A percentile compares a stretch with the other conserved stretches of the same genome.
Evolutionary conservation across 2,113 vertebrate species (phyloP).

Genomic region (Gadus chalcogrammus): DNA sequence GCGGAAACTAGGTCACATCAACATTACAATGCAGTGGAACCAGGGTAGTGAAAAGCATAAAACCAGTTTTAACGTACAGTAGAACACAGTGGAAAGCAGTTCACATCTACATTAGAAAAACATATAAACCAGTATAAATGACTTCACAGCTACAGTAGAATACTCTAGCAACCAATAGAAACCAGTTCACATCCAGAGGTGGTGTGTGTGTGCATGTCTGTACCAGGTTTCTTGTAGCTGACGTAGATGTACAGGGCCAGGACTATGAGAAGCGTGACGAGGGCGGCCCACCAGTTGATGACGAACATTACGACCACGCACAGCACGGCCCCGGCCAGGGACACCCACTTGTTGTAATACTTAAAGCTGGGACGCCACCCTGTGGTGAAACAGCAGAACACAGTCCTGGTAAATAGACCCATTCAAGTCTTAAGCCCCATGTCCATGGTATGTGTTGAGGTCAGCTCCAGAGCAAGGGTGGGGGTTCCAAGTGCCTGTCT

Average conservation of each 20-base stretch:
- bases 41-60: no score
- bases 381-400: slow-evolving; percentile 43
- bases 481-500: no score
- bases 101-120: no score
- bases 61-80: neutral
- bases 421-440: no score
- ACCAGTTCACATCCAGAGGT: neutral
- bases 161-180: no score
- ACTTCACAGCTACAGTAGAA: slow-evolving; percentile 83
- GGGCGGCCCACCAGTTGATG: slow-evolving; percentile 97
- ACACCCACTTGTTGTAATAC: slow-evolving; percentile 98
- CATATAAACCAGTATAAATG: slow-evolving; percentile 49
- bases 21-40: neutral
- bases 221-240: slow-evolving; percentile 96
- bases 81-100: neutral
- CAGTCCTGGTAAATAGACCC: neutral
- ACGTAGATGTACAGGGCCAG: slow-evolving; percentile 96
- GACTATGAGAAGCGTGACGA: slow-evolving; percentile 91
- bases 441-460: no score
- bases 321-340: slow-evolving; percentile 85
- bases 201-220: neutral
- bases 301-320: slow-evolving; percentile 98
- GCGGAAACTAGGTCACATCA: slow-evolving; percentile 89
- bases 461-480: no score
- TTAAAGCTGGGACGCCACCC: slow-evolving; percentile 98